Conservation (phyloP, 2,797 vertebrate species). For the Coregonus ussuriensis region DNA sequence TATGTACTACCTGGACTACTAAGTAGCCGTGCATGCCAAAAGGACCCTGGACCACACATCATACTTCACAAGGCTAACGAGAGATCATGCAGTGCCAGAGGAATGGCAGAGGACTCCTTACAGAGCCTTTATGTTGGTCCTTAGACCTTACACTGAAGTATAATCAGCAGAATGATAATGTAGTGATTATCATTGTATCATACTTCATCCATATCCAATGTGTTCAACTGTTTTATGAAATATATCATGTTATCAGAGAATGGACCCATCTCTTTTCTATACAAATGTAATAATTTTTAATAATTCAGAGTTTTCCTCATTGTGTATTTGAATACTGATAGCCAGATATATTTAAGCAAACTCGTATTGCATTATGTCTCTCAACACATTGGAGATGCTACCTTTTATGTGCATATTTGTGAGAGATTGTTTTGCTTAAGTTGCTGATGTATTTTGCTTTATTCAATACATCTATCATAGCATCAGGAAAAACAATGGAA, state of each 20-base stretch:
- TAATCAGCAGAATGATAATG: conserved; percentile 39
- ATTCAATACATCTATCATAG: conserved; percentile 5
- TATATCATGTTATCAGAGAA: not conserved
- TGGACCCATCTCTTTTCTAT: not conserved
- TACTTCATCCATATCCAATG: conserved; percentile 57
- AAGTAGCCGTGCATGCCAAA: not conserved
- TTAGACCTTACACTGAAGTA: conserved; percentile 30
- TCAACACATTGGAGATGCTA: conserved; percentile 38
- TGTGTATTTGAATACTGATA: conserved; percentile 13
- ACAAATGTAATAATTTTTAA: not conserved
- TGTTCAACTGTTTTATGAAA: conserved; percentile 23
- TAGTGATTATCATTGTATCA: conserved; percentile 43
- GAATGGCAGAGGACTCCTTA: conserved; percentile 5
- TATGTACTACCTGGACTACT: not conserved
- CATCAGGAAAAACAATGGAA: conserved; percentile 14
- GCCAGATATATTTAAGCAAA: conserved; percentile 38
- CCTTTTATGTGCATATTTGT: conserved; percentile 37
- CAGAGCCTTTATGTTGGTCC: not conserved
- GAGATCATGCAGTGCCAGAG: not conserved
- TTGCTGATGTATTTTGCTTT: conserved; percentile 7
- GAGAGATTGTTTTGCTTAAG: conserved; percentile 68
- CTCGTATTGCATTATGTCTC: conserved; percentile 9
- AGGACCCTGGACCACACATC: not conserved
- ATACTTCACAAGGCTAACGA: conserved; percentile 4
- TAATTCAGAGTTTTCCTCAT: not conserved